Evolutionary conservation across 2,888 invertebrate genomes (phyloP).

Genomic region (Cryptophagus acutangulus): DNA sequence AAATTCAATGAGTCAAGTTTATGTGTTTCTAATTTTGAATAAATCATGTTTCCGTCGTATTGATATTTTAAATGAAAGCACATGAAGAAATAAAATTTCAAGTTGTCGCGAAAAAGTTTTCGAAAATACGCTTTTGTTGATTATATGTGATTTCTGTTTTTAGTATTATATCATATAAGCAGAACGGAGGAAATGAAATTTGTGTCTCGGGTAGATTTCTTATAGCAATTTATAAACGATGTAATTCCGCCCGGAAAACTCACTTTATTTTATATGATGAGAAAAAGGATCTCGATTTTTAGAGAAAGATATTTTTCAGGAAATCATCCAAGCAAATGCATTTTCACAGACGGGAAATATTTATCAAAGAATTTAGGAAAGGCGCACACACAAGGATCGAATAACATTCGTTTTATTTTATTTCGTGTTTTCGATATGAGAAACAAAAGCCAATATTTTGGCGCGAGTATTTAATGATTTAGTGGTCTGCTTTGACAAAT

Average conservation of each 20-base stretch:
- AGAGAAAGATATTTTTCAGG: conserved; percentile 2
- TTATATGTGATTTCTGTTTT: too few relatives aligned
- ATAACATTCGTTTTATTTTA: not conserved
- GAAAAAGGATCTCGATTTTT: conserved; percentile 23
- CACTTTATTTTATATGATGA: conserved; percentile 37
- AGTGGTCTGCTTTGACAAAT: conserved; percentile 5
- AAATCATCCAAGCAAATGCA: conserved; percentile 9
- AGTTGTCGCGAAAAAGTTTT: too few relatives aligned
- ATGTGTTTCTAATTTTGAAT: too few relatives aligned
- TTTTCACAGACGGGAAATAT: conserved; percentile 7
- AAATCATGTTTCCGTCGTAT: too few relatives aligned
- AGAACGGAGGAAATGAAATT: conserved; percentile 9
- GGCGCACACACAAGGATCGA: not conserved
- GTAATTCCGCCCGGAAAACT: conserved; percentile 37
- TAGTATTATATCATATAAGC: too few relatives aligned
- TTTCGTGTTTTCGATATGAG: not conserved
- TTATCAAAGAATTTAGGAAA: conserved; percentile 9
- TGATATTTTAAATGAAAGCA: too few relatives aligned
- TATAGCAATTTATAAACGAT: conserved; percentile 40
- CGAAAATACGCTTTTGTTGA: too few relatives aligned
- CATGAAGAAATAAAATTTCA: too few relatives aligned
- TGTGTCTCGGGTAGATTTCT: conserved; percentile 8
- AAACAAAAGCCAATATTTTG: not conserved
- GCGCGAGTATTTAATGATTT: too few relatives aligned
- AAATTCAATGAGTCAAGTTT: too few relatives aligned